Base-by-base conservation (phyloP, 2,888 invertebrate species). In the Ischnus inquisitorius region DNA sequence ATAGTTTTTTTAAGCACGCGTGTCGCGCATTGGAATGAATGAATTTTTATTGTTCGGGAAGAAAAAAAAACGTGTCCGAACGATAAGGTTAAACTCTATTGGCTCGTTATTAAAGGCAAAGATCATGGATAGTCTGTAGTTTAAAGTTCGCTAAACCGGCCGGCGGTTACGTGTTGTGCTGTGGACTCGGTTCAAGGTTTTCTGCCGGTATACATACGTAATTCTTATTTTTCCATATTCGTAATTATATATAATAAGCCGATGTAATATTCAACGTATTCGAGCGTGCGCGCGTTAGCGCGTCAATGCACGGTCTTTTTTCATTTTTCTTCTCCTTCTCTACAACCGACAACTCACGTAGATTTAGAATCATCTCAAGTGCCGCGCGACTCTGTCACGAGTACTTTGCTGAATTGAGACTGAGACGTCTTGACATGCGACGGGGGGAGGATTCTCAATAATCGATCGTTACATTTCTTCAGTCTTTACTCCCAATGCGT, bases 181-280 rank as follows among this genome's bases (percentile, higher is more conserved):
- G 34, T 79, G 75, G 71, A 71, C 75, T 69, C 75, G 51, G 83
- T 83, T 83, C 79, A 83, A 83, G 83, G 83, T 54, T 75, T 78
- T 57, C 48, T 43, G 71, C 25, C 22, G 80, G 41, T 43, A 16
- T 8, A 76, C 51, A 60, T 54, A 14, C 28, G 48, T 28, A 43
- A 25, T 68, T 64, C 16, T n/a, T 19, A 22, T 64, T 43, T 64
- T 28, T 54, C n/a, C n/a, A n/a, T 74, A 3, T 60, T 25, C 57
- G 39, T 2, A 60, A 39, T 64, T 69, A 69, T 39, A 12, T 25
- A 19, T 22, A 22, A 43, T 19, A 22, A 16, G 19, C 65, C 10
- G 16, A 41, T 6, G 34, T 8, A 34, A 74, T 16, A 64, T 64
- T 71, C 39, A 19, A 71, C 54, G 54, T 41, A 14, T 57, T 41